Evolutionary conservation across 2,888 invertebrate genomes (phyloP).

Genomic region (Drosophila sordidapex): DNA sequence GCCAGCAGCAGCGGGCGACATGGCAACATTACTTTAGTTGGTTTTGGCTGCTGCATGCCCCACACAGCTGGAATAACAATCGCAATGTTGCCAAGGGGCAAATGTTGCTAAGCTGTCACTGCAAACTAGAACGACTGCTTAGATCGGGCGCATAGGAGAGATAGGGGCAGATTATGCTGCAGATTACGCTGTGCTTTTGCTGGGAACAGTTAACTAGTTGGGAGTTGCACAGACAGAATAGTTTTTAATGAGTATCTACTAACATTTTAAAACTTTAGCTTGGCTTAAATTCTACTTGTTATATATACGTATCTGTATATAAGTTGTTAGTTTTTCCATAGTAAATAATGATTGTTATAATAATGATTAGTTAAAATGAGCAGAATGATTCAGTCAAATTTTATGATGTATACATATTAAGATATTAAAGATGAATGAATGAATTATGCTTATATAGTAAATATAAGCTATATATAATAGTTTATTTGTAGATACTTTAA

Average conservation of each 20-base stretch:
- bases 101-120: slow-evolving; percentile 53
- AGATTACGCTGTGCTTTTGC: background rate
- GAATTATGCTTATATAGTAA: background rate
- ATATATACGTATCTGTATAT: background rate
- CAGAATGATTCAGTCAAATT: background rate
- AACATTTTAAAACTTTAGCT: background rate
- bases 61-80: slow-evolving; percentile 11
- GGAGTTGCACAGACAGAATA: background rate
- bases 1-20: slow-evolving; percentile 68
- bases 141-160: background rate
- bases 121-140: slow-evolving; percentile 21
- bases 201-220: background rate
- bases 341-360: background rate
- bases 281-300: background rate
- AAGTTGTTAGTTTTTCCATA: background rate
- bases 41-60: slow-evolving; percentile 3
- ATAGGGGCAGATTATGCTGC: background rate
- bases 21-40: slow-evolving; percentile 43
- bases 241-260: background rate
- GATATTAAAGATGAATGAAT: background rate
- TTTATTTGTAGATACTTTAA: background rate
- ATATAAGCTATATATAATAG: background rate
- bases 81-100: slow-evolving; percentile 43
- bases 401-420: background rate
- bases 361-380: background rate